A percentile compares a stretch with the other conserved stretches of the same genome.
phyloP scores from a whole-genome alignment of 2,113 vertebrate genomes.

The Gnathonemus echidnorhynchus region DNA sequence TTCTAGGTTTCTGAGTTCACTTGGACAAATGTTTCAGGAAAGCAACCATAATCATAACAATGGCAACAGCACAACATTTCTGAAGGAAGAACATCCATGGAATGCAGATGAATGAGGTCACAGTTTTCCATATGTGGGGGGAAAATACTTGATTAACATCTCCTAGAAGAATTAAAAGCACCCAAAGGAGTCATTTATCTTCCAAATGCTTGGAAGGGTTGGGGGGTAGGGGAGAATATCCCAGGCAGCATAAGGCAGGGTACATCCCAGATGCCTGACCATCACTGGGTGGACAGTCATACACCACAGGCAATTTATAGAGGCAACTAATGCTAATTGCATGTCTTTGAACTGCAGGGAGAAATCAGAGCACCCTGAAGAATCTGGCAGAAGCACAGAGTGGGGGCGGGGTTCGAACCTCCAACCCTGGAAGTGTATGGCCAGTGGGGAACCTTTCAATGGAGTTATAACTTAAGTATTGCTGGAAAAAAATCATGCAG shows the following conservation, averaged over 20 bases:
- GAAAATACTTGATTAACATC: not conserved
- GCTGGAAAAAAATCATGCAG: not conserved
- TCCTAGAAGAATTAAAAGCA: not conserved
- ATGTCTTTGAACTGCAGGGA: not conserved
- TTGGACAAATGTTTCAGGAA: not conserved
- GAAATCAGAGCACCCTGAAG: not conserved
- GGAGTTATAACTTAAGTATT: not conserved
- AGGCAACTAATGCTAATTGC: not conserved
- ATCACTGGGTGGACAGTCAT: not conserved
- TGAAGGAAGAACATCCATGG: not conserved
- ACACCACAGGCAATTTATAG: not conserved
- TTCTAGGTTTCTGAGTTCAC: not conserved
- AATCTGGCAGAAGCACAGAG: not conserved
- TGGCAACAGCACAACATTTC: not conserved
- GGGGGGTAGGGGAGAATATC: not conserved
- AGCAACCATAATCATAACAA: not conserved
- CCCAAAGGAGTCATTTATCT: not conserved
- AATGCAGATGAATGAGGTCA: not conserved
- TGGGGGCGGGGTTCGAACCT: not conserved
- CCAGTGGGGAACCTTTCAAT: not conserved
- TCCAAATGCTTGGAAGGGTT: not conserved
- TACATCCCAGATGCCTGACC: not conserved
- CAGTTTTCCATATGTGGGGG: not conserved
- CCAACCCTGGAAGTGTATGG: not conserved
- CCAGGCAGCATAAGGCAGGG: not conserved